phyloP scores from a whole-genome alignment of 2,113 vertebrate genomes.

The Podiceps cristatus region DNA sequence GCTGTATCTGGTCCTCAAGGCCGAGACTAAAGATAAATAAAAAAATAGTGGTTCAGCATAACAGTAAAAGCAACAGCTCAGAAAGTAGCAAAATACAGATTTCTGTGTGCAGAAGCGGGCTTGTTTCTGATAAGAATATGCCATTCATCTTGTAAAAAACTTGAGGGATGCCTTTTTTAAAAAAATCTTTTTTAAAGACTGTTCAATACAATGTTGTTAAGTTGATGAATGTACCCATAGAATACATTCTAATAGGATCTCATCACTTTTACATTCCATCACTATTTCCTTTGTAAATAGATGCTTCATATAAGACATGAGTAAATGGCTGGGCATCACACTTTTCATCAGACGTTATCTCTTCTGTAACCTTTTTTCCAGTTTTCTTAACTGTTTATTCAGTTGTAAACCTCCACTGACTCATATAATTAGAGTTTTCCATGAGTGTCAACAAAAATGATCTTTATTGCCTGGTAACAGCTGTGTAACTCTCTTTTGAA shows the following conservation, averaged over 20 bases:
- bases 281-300: slow-evolving; percentile 45
- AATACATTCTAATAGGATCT: slow-evolving; percentile 31
- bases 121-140: neutral
- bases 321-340: slow-evolving; percentile 16
- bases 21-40: neutral
- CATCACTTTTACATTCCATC: neutral
- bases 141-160: neutral
- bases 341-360: slow-evolving; percentile 62
- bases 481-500: slow-evolving; percentile 46
- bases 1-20: neutral
- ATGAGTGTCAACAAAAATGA: slow-evolving; percentile 68
- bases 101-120: neutral
- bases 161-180: neutral
- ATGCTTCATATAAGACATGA: slow-evolving; percentile 52
- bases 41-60: neutral
- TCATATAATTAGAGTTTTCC: slow-evolving; percentile 74
- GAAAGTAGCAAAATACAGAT: neutral
- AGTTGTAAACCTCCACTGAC: slow-evolving; percentile 74
- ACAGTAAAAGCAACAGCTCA: neutral
- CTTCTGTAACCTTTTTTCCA: slow-evolving; percentile 64
- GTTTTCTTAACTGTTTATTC: slow-evolving; percentile 73
- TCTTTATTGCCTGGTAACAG: slow-evolving; percentile 63
- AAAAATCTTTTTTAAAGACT: neutral
- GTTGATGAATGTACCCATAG: neutral
- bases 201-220: neutral